A percentile compares a stretch with the other conserved stretches of the same genome.
phyloP scores from a whole-genome alignment of 2,888 invertebrate genomes.

The Timema podura region DNA sequence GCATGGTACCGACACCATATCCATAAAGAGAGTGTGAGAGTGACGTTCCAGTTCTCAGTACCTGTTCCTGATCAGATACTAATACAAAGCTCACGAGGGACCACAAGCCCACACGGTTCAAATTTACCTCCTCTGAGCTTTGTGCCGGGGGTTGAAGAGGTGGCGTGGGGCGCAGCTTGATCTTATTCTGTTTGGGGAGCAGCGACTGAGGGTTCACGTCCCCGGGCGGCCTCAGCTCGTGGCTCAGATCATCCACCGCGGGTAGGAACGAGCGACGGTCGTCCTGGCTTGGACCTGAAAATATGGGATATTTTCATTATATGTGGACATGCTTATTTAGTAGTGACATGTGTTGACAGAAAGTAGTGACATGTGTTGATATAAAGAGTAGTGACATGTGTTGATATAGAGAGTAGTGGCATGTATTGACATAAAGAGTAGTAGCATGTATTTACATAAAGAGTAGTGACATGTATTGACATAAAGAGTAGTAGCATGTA shows the following conservation, averaged over 20 bases:
- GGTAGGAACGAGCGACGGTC: constrained; percentile 48
- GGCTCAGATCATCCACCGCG: constrained; percentile 58
- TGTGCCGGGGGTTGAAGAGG: constrained; percentile 22
- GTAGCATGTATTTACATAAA: too few relatives aligned
- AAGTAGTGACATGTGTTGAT: too few relatives aligned
- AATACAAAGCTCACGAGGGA: constrained; percentile 39
- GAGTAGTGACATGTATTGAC: too few relatives aligned
- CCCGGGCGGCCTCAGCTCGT: constrained; percentile 52
- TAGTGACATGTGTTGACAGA: too few relatives aligned
- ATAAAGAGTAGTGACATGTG: too few relatives aligned
- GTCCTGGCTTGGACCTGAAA: constrained; percentile 39
- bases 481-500: too few relatives aligned
- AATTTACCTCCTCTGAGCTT: constrained; percentile 15
- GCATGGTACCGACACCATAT: too few relatives aligned
- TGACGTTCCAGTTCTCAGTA: constrained; percentile 35
- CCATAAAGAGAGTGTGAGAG: too few relatives aligned
- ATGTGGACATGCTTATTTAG: too few relatives aligned
- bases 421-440: too few relatives aligned
- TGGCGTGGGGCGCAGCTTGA: constrained; percentile 28
- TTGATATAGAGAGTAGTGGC: too few relatives aligned
- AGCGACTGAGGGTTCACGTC: constrained; percentile 19
- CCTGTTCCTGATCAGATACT: constrained; percentile 39
- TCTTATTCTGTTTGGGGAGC: constrained; percentile 15
- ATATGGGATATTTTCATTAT: too few relatives aligned
- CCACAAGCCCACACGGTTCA: constrained; percentile 34